Evolutionary conservation across 2,797 vertebrate species (phyloP), one percentile per base, ranked within the genome.

Genomic region (Gallirallus australis): DNA sequence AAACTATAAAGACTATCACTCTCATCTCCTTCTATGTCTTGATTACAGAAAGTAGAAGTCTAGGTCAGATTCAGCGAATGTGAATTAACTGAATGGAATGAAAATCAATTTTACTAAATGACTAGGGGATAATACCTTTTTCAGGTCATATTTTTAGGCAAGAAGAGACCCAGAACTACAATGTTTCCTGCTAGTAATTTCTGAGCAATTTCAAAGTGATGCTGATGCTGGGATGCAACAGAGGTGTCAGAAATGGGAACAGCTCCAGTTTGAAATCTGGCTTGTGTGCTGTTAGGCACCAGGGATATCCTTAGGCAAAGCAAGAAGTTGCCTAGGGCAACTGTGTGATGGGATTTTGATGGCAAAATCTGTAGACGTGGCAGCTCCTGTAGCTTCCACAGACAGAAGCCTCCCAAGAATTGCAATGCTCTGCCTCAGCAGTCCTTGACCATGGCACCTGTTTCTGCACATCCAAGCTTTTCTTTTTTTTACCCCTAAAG

Each of bases 241-340:
- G 40, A 88, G 21, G 45, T 82, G 28, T 78, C 65, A 94, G 84
- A 81, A 89, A 68, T 54, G 37, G 76, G 57, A 88, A 39, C 18
- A 61, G 23, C 0, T 3, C 37, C 37, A 23, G 33, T 75, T 50
- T 90, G 77, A 94, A 91, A 75, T 90, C 48, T 88, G 61, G 7
- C 17, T 89, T 85, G 20, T 77, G 64, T 60, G 60, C 45, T 86
- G 33, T 73, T 71, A 85, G 28, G 57, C 82, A 78, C 76, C 27
- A 35, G 87, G 61, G 76, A 94, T 91, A 54, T 73, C 89, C 82
- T 90, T 7, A 90, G 79, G 87, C 76, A 87, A 91, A 94, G 37
- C 76, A 96, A 91, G 82, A 94, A 75, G 15, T 71, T 86, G 89
- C 72, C 90, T 83, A 63, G 57, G 57, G 91, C 84, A 94, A 87